Percentiles rank a stretch among this genome's conserved stretches.
These are phyloP conservation scores for Neomicropteryx cornuta DNA, from an alignment of 1,140 invertebrate species.

Conservation along the genomic window DNA sequence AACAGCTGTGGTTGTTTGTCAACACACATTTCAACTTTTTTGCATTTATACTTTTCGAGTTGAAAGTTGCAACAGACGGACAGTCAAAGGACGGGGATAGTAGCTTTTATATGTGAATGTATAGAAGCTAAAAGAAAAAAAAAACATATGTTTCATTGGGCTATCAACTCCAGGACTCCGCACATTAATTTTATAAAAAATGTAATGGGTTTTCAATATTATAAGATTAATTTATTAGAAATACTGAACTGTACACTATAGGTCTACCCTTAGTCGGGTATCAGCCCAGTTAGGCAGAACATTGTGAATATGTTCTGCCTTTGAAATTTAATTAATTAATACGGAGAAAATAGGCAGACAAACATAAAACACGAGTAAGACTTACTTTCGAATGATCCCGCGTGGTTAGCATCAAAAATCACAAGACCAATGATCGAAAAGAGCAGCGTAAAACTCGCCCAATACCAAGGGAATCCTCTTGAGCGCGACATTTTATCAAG, in stretches of 20 bases:
- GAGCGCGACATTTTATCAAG: conserved; percentile 38
- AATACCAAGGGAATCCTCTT: conserved; percentile 43
- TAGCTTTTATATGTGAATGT: too few relatives aligned
- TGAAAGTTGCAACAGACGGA: too few relatives aligned
- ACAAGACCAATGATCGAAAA: conserved; percentile 9
- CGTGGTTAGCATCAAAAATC: conserved; percentile 19
- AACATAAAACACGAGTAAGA: neutral
- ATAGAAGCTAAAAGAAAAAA: too few relatives aligned
- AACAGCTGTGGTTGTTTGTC: too few relatives aligned
- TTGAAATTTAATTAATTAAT: conserved; percentile 17
- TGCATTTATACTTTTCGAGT: too few relatives aligned
- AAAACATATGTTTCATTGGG: too few relatives aligned
- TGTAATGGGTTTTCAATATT: neutral
- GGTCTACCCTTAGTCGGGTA: neutral
- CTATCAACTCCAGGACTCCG: too few relatives aligned
- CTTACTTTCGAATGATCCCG: conserved; percentile 15
- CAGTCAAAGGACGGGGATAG: too few relatives aligned
- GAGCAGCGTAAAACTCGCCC: conserved; percentile 37
- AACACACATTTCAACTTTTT: too few relatives aligned
- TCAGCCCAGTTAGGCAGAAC: conserved; percentile 12
- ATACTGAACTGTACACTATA: neutral
- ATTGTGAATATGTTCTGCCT: conserved; percentile 24
- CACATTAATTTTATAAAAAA: neutral
- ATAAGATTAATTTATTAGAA: neutral
- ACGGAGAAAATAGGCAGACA: neutral